A percentile compares a stretch with the other conserved stretches of the same genome.
phyloP scores from a whole-genome alignment of 1,140 invertebrate genomes.

The Eulimnadia texana region DNA sequence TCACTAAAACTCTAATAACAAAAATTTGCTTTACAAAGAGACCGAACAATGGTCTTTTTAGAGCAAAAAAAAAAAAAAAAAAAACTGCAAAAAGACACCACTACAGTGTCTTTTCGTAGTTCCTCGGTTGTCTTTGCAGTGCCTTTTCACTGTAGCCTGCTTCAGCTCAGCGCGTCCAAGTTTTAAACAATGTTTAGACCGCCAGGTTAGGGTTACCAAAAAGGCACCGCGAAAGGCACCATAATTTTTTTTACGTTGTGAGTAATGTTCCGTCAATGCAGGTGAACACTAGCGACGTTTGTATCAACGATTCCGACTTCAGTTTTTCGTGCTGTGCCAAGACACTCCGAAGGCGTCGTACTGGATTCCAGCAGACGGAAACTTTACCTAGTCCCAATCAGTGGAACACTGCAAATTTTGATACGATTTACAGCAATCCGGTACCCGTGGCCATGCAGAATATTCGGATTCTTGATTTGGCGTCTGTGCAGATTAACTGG shows the following conservation, averaged over 20 bases:
- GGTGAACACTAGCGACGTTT: slow-evolving; percentile 41
- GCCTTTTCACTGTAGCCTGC: too few species aligned
- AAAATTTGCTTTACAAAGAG: neutral
- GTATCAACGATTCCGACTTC: slow-evolving; percentile 44
- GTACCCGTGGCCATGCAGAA: slow-evolving; percentile 64
- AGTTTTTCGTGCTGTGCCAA: slow-evolving; percentile 33
- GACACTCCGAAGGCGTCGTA: slow-evolving; percentile 13
- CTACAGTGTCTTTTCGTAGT: too few species aligned
- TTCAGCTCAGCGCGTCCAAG: too few species aligned
- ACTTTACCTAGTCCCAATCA: too few species aligned
- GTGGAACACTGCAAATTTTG: slow-evolving; percentile 36
- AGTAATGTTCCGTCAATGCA: too few species aligned
- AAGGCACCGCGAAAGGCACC: too few species aligned
- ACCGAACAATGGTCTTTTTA: neutral
- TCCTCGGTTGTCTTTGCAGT: too few species aligned
- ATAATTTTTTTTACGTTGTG: too few species aligned
- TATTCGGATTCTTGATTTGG: slow-evolving; percentile 60
- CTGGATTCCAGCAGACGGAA: slow-evolving; percentile 14
- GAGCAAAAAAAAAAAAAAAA: too few species aligned
- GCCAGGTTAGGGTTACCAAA: too few species aligned
- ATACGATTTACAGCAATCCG: slow-evolving; percentile 44
- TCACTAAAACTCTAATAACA: neutral
- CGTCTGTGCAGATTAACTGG: slow-evolving; percentile 78
- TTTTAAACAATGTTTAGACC: too few species aligned
- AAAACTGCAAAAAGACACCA: too few species aligned